Percentiles rank a stretch among this genome's conserved stretches.
phyloP scores from a whole-genome alignment of 2,888 invertebrate species.

The Diplolepis rosae region DNA sequence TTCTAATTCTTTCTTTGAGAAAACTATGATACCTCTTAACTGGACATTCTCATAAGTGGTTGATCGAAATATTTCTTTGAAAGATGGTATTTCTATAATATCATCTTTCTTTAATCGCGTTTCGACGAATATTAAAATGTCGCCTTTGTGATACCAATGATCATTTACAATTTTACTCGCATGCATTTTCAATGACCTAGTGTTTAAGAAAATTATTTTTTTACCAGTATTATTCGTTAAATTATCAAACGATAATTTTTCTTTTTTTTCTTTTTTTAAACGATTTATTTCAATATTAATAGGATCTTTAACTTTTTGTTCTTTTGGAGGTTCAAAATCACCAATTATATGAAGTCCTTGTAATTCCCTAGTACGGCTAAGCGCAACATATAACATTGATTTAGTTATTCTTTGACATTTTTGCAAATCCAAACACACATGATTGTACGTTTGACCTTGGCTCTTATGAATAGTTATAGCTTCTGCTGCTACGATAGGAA shows the following conservation, averaged over 20 bases:
- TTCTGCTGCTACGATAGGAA: slow-evolving; percentile 39
- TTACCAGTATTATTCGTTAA: background rate
- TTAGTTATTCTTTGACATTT: slow-evolving; percentile 18
- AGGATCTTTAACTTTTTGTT: background rate
- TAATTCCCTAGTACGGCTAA: slow-evolving; percentile 25
- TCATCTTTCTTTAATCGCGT: background rate
- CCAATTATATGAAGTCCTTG: slow-evolving; percentile 7
- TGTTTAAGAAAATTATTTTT: slow-evolving; percentile 13
- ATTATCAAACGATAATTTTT: background rate
- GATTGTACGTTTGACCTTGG: slow-evolving; percentile 35
- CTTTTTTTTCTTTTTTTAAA: background rate
- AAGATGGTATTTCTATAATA: background rate
- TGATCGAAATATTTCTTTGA: slow-evolving; percentile 9
- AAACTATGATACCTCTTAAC: slow-evolving; percentile 10
- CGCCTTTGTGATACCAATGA: slow-evolving; percentile 9
- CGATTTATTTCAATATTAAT: background rate
- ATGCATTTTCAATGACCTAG: slow-evolving; percentile 9
- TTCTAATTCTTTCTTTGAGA: background rate
- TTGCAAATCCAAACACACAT: slow-evolving; percentile 25
- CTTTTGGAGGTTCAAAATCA: background rate
- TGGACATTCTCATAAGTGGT: background rate
- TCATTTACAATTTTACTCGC: slow-evolving; percentile 11
- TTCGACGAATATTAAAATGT: slow-evolving; percentile 27
- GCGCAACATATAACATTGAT: slow-evolving; percentile 34
- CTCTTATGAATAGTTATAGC: slow-evolving; percentile 40